These are phyloP conservation scores for Oreotragus oreotragus DNA, from an alignment of 2,113 vertebrate species.

Conservation along the genomic window DNA sequence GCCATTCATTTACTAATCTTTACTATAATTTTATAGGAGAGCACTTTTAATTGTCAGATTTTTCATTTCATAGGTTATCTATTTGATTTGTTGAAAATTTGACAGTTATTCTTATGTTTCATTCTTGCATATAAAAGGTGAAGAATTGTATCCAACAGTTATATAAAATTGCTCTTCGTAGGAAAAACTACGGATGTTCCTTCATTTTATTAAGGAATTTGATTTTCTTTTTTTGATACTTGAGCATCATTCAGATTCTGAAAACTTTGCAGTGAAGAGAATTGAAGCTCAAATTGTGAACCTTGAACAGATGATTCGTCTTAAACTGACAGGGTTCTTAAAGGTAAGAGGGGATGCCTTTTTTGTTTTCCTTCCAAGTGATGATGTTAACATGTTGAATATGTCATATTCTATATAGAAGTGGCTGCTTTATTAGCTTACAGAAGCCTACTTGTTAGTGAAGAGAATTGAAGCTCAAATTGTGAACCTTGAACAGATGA, in stretches of 20 bases:
- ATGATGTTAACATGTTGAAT: not conserved
- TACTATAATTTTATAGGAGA: not conserved
- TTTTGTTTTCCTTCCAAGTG: not conserved
- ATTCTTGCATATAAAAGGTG: not conserved
- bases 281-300: not conserved
- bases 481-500: not conserved
- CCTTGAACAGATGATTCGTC: not conserved
- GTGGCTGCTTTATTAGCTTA: not conserved
- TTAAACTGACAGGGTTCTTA: not conserved
- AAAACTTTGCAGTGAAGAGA: slow-evolving; percentile 13
- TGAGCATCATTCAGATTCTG: slow-evolving; percentile 24
- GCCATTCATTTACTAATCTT: not conserved
- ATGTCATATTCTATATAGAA: not conserved
- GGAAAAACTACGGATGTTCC: not conserved
- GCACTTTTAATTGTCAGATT: not conserved
- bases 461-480: slow-evolving; percentile 18
- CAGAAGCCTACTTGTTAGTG: not conserved
- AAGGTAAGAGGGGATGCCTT: slow-evolving; percentile 44
- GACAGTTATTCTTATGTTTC: not conserved
- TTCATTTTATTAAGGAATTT: slow-evolving; percentile 23
- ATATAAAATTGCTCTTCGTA: not conserved
- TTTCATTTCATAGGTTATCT: not conserved
- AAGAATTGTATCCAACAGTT: not conserved
- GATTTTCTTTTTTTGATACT: not conserved
- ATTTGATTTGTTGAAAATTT: not conserved